Conservation (phyloP, 1,140 invertebrate genomes). For the Carcinoscorpius rotundicauda region DNA sequence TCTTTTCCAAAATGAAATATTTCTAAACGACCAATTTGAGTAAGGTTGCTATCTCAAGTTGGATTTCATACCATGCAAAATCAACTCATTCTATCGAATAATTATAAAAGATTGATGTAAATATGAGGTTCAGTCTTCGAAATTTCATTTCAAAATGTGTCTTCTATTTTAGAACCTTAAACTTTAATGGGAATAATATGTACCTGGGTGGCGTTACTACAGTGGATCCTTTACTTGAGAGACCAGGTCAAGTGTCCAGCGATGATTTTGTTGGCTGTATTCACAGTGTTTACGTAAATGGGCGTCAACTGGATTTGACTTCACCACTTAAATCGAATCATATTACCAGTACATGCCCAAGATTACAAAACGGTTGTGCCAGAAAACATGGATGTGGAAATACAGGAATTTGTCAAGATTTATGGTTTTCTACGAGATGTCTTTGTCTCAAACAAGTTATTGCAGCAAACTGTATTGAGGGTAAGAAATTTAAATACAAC, state of each 20-base stretch:
- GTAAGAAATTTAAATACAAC: slow-evolving; percentile 22
- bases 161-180: slow-evolving; percentile 60
- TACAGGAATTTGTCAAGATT: slow-evolving; percentile 59
- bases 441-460: slow-evolving; percentile 47
- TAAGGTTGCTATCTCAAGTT: slow-evolving; percentile 7
- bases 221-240: slow-evolving; percentile 68
- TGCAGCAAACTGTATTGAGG: slow-evolving; percentile 58
- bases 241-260: slow-evolving; percentile 72
- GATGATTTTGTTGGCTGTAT: slow-evolving; percentile 89
- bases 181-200: slow-evolving; percentile 77
- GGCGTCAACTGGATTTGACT: slow-evolving; percentile 60
- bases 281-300: slow-evolving; percentile 77
- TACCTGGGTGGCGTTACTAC: slow-evolving; percentile 69
- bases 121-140: not conserved
- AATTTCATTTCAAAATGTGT: not conserved
- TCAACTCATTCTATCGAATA: slow-evolving; percentile 14
- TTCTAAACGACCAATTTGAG: slow-evolving; percentile 8
- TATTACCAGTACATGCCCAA: slow-evolving; percentile 58
- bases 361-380: slow-evolving; percentile 40
- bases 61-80: slow-evolving; percentile 10
- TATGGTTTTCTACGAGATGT: slow-evolving; percentile 47
- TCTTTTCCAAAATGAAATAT: too few species aligned
- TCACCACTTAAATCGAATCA: slow-evolving; percentile 52
- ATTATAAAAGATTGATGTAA: not conserved
- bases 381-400: slow-evolving; percentile 43